phyloP scores from a whole-genome alignment of 2,888 invertebrate species.

The Invenusta paracnida region DNA sequence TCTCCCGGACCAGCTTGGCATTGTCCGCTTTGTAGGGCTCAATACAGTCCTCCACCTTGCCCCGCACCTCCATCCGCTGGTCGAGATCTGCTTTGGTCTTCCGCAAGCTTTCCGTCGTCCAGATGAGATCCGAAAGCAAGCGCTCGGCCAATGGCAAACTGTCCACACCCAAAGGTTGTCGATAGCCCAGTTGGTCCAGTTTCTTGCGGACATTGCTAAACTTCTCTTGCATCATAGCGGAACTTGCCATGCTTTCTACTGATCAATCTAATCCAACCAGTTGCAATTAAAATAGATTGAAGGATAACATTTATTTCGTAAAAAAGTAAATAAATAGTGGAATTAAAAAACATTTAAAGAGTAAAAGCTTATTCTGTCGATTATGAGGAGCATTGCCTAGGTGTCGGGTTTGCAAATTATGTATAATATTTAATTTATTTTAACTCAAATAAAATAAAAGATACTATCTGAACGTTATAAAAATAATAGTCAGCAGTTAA shows the following conservation, averaged over 20 bases:
- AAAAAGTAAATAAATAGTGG: too few species aligned
- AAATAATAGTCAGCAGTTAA: too few species aligned
- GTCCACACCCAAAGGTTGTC: constrained; percentile 71
- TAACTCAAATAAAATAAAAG: too few species aligned
- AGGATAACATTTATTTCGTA: too few species aligned
- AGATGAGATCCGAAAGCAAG: constrained; percentile 75
- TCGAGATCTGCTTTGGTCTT: constrained; percentile 69
- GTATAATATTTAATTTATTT: too few species aligned
- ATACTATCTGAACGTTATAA: too few species aligned
- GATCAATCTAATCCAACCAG: too few species aligned
- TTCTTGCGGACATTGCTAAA: constrained; percentile 67
- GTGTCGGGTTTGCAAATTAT: too few species aligned
- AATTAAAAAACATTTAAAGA: too few species aligned
- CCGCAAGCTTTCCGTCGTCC: constrained; percentile 79
- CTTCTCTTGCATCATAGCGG: constrained; percentile 52
- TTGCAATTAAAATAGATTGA: too few species aligned
- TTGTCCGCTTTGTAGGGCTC: constrained; percentile 60
- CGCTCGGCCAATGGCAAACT: constrained; percentile 75
- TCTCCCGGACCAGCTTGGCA: constrained; percentile 60
- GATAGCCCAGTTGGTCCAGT: constrained; percentile 77
- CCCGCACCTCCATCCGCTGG: constrained; percentile 58
- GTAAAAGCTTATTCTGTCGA: too few species aligned
- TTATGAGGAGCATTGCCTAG: too few species aligned
- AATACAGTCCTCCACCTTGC: constrained; percentile 40
- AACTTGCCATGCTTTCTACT: constrained; percentile 18